Evolutionary conservation across 2,797 vertebrate species (phyloP), one percentile per base, ranked within the genome.

Genomic region (Scolopax rusticola): DNA sequence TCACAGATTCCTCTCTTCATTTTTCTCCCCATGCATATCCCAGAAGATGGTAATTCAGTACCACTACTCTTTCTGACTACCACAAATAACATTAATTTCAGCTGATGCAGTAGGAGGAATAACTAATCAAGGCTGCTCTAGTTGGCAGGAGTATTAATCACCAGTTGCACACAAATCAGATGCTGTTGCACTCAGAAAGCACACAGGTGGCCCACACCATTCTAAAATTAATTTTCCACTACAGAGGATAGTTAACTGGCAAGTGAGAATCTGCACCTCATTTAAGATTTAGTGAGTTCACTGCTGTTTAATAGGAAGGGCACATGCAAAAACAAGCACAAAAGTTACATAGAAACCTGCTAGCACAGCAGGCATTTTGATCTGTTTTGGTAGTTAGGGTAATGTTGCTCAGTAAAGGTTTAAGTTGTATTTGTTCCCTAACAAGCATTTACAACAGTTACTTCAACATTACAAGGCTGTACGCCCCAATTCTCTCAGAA

Each of bases 381-480:
- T 41, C 28, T 43, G 0, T 33, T 75, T 70, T 64, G 32, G 20
- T 8, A 51, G 23, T 1, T 8, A 40, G 19, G 1, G 3, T 25
- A 9, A 32, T 0, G 0, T 5, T 69, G 59, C 45, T 71, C 65
- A 60, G 18, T 7, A 41, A 4, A 32, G 30, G 33, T 61, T 76
- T 47, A 50, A 68, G 25, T 13, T 54, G 6, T 15, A 24, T 59
- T 57, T 89, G 38, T 12, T 75, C 32, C 30, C 24, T 27, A 75
- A 57, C 18, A 28, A 78, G 25, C 6, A 43, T 19, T 71, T 69
- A 33, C 17, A 89, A 33, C 48, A 74, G 23, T 24, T 47, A 63
- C 40, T 61, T 81, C 61, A 61, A 48, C 7, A 18, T 0, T 69
- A 60, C 78, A 74, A 56, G 69, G 17, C 43, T 57, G 27, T 4